A percentile compares a stretch with the other conserved stretches of the same genome.
phyloP scores from a whole-genome alignment of 1,140 invertebrate genomes.

The Drosophila eugracilis region DNA sequence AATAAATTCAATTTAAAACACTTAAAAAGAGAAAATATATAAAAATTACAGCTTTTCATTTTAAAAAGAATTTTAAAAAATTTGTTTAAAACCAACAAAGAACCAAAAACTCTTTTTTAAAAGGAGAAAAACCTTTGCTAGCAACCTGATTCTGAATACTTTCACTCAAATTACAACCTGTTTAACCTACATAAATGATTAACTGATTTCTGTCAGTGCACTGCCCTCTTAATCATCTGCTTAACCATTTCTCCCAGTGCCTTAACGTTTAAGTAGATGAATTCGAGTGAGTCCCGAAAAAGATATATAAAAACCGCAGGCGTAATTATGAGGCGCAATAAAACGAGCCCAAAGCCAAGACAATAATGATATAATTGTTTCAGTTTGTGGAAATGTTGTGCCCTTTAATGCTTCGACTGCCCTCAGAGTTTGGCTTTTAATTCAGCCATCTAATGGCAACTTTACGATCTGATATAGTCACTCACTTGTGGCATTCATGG shows the following conservation, averaged over 20 bases:
- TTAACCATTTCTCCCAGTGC: background rate
- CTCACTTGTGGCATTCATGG: constrained; percentile 36
- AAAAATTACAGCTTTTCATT: no score
- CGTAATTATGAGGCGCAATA: constrained; percentile 3
- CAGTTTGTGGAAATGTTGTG: constrained; percentile 34
- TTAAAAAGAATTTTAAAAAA: no score
- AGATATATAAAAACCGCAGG: constrained; percentile 2
- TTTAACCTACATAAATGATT: no score
- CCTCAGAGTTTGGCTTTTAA: constrained; percentile 17
- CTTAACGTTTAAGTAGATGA: background rate
- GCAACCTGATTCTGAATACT: no score
- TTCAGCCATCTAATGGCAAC: constrained; percentile 16
- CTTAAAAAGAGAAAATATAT: no score
- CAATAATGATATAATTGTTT: constrained; percentile 43
- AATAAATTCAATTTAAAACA: no score
- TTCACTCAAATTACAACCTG: no score
- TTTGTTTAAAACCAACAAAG: no score
- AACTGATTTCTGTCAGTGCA: no score
- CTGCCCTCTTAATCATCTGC: no score
- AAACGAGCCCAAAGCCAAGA: constrained; percentile 6
- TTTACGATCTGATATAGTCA: constrained; percentile 16
- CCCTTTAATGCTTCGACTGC: constrained; percentile 50
- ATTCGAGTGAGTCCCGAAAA: constrained; percentile 16
- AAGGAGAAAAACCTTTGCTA: no score
- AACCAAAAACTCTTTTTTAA: no score